Percentiles rank a stretch among this genome's conserved stretches.
These are phyloP conservation scores for Ricordea florida DNA, from an alignment of 92 coral and sea anemone genomes.

Conservation along the genomic window DNA sequence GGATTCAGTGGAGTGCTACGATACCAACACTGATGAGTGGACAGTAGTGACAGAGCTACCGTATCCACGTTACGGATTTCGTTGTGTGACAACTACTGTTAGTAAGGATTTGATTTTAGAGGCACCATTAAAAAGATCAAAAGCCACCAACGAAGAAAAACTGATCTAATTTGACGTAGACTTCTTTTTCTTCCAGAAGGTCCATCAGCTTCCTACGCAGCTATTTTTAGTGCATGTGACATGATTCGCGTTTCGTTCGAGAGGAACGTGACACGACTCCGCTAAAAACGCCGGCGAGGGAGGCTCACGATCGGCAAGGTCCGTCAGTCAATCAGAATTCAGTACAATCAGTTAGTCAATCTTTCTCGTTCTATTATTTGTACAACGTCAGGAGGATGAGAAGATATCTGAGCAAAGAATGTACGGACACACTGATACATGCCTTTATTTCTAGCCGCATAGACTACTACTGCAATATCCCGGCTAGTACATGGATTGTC, in stretches of 20 bases:
- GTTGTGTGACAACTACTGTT: constrained; percentile 67
- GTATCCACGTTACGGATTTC: constrained; percentile 80
- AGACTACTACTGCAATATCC: no score
- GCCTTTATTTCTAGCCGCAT: constrained; percentile 2
- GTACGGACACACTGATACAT: background rate
- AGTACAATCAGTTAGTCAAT: no score
- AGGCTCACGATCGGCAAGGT: no score
- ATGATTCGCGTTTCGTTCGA: no score
- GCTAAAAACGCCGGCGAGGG: no score
- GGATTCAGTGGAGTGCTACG: constrained; percentile 93
- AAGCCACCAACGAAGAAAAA: constrained; percentile 41
- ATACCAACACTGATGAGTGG: constrained; percentile 68
- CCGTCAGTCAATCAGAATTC: no score
- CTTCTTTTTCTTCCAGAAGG: no score
- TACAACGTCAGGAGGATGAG: background rate
- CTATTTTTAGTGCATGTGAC: no score
- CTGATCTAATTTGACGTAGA: no score
- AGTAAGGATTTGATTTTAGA: constrained; percentile 72
- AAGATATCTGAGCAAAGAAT: background rate
- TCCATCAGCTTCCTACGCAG: no score
- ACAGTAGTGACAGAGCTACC: constrained; percentile 82
- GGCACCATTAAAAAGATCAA: constrained; percentile 44
- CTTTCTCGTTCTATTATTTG: background rate
- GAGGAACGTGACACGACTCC: no score
- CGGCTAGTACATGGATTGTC: background rate